Evolutionary conservation across 2,797 vertebrate species (phyloP), one percentile per base, ranked within the genome.

Genomic region (Onychomys leucogaster): DNA sequence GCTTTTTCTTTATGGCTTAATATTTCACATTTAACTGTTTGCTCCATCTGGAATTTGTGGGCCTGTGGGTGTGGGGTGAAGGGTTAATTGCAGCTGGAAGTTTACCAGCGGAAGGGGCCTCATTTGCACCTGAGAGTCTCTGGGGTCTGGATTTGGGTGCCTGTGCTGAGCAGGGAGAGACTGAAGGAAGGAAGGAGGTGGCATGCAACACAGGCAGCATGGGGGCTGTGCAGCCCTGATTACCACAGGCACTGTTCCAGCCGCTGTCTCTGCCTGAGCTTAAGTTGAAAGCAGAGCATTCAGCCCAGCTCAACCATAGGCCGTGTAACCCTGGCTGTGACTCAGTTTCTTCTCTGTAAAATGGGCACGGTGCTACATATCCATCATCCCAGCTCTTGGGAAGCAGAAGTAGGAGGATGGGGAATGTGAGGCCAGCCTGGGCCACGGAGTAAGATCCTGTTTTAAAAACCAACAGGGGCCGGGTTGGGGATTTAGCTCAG

Each of bases 21-120:
- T 96, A 86, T 96, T 94, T 97, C 82, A 41, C 80, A 88, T 90
- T 94, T 94, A 95, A 77, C 96, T 82, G 96, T 93, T 89, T 41
- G 23, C 95, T 96, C 90, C 89, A 1, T 86, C 94, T 88, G 96
- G 96, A 73, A 87, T 85, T 93, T 41, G 90, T 82, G 88, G 75
- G 90, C 65, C 84, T 89, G 71, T 73, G 89, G 69, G 37, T 80
- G 87, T 82, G 92, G 82, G 76, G 95, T 49, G 55, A 88, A 94
- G 88, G 82, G 92, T 69, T 96, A 67, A 96, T 95, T 88, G 92
- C 94, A 57, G 77, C 73, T 27, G 0, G 1, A 9, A 59, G 75
- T 84, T 93, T 55, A 32, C 55, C 6, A 2, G 77, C 84, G 85
- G 59, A 94, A 32, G 76, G 76, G 90, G 32, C 92, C 93, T 93